Conservation (phyloP, 2,888 invertebrate species). For the Tipula vernalis region DNA sequence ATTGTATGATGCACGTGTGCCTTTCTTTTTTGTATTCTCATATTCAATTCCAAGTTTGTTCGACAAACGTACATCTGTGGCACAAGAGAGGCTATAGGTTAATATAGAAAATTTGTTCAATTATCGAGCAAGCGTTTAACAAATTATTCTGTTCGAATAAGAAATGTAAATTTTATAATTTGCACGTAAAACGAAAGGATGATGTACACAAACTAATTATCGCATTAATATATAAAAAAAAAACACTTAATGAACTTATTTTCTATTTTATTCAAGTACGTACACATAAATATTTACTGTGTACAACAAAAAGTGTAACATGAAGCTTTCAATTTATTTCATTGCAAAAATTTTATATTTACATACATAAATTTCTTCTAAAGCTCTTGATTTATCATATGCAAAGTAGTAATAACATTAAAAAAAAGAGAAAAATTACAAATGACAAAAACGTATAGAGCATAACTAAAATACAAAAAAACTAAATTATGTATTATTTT, state of each 20-base stretch:
- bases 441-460: background rate
- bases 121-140: background rate
- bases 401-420: background rate
- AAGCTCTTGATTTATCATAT: constrained; percentile 4
- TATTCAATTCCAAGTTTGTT: background rate
- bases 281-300: background rate
- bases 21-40: background rate
- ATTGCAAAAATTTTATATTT: background rate
- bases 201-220: background rate
- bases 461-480: background rate
- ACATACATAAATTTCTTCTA: background rate
- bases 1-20: background rate
- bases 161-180: background rate
- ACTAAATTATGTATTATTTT: background rate
- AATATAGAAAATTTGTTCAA: background rate
- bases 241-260: background rate
- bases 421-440: background rate
- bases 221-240: background rate
- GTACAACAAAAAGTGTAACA: background rate
- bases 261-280: background rate
- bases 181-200: background rate
- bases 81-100: background rate
- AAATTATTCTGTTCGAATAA: background rate
- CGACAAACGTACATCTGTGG: background rate
- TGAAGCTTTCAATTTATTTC: background rate